Conservation (phyloP, 1,140 invertebrate genomes). For the Gryllus bimaculatus region DNA sequence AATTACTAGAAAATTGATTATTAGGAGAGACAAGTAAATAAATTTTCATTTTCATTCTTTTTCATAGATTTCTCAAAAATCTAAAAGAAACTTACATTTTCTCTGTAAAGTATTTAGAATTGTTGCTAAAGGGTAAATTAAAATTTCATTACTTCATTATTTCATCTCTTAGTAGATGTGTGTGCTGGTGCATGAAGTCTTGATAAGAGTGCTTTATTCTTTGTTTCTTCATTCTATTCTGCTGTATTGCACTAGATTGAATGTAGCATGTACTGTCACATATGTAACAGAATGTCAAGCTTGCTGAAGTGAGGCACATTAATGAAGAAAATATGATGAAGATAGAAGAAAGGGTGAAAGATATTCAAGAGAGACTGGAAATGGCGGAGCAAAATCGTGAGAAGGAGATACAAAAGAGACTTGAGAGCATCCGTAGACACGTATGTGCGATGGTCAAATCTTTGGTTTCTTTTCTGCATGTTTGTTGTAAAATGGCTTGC, state of each 20-base stretch:
- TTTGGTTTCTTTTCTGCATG: conserved; percentile 16
- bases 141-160: conserved; percentile 8
- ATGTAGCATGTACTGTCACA: conserved; percentile 17
- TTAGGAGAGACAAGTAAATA: too few species aligned
- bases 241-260: conserved; percentile 17
- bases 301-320: conserved; percentile 57
- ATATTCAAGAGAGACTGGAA: conserved; percentile 62
- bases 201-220: conserved; percentile 17
- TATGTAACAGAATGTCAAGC: conserved; percentile 41
- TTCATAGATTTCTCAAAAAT: too few species aligned
- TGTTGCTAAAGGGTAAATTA: too few species aligned
- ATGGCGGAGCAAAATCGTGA: conserved; percentile 66
- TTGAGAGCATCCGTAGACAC: conserved; percentile 69
- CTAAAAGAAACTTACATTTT: neutral
- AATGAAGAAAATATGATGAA: conserved; percentile 46
- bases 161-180: conserved; percentile 10
- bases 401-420: conserved; percentile 67
- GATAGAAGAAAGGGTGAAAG: conserved; percentile 54
- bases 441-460: conserved; percentile 37
- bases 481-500: conserved; percentile 8
- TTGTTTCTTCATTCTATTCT: conserved; percentile 20
- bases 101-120: neutral
- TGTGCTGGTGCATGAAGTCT: conserved; percentile 13
- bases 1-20: too few species aligned
- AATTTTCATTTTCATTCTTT: too few species aligned